Evolutionary conservation across 2,797 vertebrate species (phyloP).

Genomic region (Choloepus didactylus): DNA sequence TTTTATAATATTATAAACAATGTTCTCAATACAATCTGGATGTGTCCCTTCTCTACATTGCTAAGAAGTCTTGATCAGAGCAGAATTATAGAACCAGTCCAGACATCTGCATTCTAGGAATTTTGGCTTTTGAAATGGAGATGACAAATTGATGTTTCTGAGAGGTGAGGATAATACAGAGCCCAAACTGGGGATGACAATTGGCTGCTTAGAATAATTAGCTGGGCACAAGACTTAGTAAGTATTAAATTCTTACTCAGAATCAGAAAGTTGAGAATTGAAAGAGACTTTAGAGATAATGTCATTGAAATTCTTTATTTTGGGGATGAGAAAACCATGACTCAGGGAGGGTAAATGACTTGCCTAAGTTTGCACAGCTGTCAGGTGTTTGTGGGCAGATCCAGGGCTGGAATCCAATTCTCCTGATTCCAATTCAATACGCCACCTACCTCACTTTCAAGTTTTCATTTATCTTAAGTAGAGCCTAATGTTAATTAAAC

Average conservation of each 20-base stretch:
- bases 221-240: background rate
- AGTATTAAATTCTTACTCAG: background rate
- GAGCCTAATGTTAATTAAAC: background rate
- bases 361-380: background rate
- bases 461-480: slow-evolving; percentile 6
- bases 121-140: slow-evolving; percentile 25
- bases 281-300: slow-evolving; percentile 4
- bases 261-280: slow-evolving; percentile 13
- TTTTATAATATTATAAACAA: background rate
- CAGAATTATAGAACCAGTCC: slow-evolving; percentile 21
- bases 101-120: slow-evolving; percentile 11
- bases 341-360: background rate
- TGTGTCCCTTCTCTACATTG: background rate
- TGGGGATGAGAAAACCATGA: background rate
- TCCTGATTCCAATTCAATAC: background rate
- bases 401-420: background rate
- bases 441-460: background rate
- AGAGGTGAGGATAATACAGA: background rate
- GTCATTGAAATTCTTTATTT: background rate
- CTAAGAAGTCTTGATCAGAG: slow-evolving; percentile 39
- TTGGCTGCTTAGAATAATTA: background rate
- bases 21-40: background rate
- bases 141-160: background rate
- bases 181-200: background rate
- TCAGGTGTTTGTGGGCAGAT: background rate